Conservation (phyloP, 64 coral and sea anemone species). For the Acropora tenuis region DNA sequence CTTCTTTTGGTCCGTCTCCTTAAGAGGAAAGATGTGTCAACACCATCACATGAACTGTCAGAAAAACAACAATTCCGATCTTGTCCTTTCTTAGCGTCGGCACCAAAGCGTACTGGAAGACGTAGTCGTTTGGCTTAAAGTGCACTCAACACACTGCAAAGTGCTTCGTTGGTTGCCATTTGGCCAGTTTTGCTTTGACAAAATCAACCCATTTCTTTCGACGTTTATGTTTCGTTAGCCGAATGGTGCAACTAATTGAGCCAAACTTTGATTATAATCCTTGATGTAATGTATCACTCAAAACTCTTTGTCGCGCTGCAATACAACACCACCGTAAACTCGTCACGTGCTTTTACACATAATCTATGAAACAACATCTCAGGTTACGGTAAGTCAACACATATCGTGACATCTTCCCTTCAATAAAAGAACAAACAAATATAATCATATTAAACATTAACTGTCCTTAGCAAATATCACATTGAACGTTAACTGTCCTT, state of each 20-base stretch:
- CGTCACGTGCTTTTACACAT: not conserved
- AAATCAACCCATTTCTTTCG: conserved; percentile 55
- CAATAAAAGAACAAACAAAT: too few species aligned
- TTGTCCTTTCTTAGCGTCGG: conserved; percentile 34
- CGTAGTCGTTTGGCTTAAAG: conserved; percentile 30
- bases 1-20: conserved; percentile 35
- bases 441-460: too few species aligned
- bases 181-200: conserved; percentile 26
- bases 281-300: conserved; percentile 28
- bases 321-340: conserved; percentile 19
- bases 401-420: not conserved
- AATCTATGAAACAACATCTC: too few species aligned
- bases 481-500: too few species aligned
- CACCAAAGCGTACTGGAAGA: not conserved
- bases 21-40: not conserved
- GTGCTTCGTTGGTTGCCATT: conserved; percentile 26
- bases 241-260: too few species aligned
- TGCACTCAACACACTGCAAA: conserved; percentile 39
- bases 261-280: not conserved
- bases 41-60: conserved; percentile 9
- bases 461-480: too few species aligned
- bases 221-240: not conserved
- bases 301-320: conserved; percentile 15
- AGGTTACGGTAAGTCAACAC: too few species aligned
- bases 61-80: conserved; percentile 32